Evolutionary conservation across 2,113 vertebrate species (phyloP), one percentile per base, ranked within the genome.

Genomic region (Phocoena phocoena): DNA sequence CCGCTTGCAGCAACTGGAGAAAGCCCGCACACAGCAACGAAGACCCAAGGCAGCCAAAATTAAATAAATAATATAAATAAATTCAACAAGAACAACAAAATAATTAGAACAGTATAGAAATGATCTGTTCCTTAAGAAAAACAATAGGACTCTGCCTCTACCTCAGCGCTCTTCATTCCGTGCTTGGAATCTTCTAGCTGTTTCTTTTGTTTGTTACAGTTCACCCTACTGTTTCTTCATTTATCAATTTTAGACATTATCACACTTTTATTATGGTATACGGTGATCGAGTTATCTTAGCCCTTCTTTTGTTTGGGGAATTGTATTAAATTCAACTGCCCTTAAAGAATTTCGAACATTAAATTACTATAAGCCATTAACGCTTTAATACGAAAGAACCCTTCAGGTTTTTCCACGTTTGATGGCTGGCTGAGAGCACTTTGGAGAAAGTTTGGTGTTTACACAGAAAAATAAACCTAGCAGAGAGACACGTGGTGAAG

Each of bases 311-410:
- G n/a, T 62, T 36, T 87, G 53, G 62, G n/a, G 6, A 77, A 71
- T 93, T 95, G 77, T 77, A 77, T 65, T 92, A 79, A 96, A 73
- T 70, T 76, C n/a, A 96, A 58, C 12, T 26, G 50, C 62, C 6
- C 53, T 36, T 88, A 87, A 93, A 82, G 31, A 47, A 26, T 41
- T 90, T 63, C 58, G 13, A 90, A 50, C 36, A 53, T 44, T 65
- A 83, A 63, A 60, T 63, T 44, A 47, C 44, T 84, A 13, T 79
- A 53, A 95, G 28, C 21, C 44, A 50, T 88, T 38, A 63, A 58
- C 18, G n/a, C 58, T 92, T 84, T 84, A 84, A 88, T 88, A n/a
- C 53, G 10, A 92, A 84, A 67, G 8, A 94, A 33, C 14, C 13
- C 62, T 88, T 79, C 20, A 41, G 28, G n/a, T 53, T 73, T 92